Percentiles rank a stretch among this genome's conserved stretches.
Conservation (phyloP, 2,113 vertebrate species). For the Circaetus cinerascens region DNA sequence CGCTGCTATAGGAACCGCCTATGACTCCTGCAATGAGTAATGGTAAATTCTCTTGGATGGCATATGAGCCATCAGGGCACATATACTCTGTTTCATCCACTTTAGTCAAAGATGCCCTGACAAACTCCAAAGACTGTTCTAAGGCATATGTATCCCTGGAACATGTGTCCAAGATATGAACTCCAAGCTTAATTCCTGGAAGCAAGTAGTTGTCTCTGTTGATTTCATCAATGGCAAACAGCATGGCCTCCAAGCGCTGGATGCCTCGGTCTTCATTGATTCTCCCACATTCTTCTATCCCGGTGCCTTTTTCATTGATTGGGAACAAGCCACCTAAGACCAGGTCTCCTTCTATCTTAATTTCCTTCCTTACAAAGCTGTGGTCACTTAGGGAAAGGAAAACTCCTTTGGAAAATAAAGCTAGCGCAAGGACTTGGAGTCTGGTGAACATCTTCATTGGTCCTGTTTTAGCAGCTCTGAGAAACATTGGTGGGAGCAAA, state of each 20-base stretch:
- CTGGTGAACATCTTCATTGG: slow-evolving; percentile 82
- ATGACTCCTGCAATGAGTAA: slow-evolving; percentile 95
- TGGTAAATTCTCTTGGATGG: slow-evolving; percentile 91
- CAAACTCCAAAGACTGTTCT: slow-evolving; percentile 97
- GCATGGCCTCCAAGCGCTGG: slow-evolving; percentile 96
- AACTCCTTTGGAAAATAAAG: slow-evolving; percentile 86
- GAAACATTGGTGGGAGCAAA: slow-evolving; percentile 48
- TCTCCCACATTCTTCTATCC: slow-evolving; percentile 92
- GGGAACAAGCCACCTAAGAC: slow-evolving; percentile 96
- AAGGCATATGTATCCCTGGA: slow-evolving; percentile 96
- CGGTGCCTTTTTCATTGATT: slow-evolving; percentile 94
- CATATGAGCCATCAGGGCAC: slow-evolving; percentile 96
- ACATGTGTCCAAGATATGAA: slow-evolving; percentile 97
- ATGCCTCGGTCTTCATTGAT: slow-evolving; percentile 96
- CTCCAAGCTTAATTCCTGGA: slow-evolving; percentile 90
- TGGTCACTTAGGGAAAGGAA: slow-evolving; percentile 86
- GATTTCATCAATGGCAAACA: slow-evolving; percentile 97
- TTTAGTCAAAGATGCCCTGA: slow-evolving; percentile 96
- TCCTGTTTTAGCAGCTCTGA: slow-evolving; percentile 54
- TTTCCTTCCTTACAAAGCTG: slow-evolving; percentile 87
- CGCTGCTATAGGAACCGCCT: slow-evolving; percentile 95
- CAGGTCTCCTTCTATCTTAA: slow-evolving; percentile 96
- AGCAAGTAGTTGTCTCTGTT: slow-evolving; percentile 87
- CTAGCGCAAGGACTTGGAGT: slow-evolving; percentile 80
- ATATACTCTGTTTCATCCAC: slow-evolving; percentile 98